A percentile compares a stretch with the other conserved stretches of the same genome.
These are phyloP conservation scores for Phania funesta DNA, from an alignment of 2,888 invertebrate species.

Conservation along the genomic window DNA sequence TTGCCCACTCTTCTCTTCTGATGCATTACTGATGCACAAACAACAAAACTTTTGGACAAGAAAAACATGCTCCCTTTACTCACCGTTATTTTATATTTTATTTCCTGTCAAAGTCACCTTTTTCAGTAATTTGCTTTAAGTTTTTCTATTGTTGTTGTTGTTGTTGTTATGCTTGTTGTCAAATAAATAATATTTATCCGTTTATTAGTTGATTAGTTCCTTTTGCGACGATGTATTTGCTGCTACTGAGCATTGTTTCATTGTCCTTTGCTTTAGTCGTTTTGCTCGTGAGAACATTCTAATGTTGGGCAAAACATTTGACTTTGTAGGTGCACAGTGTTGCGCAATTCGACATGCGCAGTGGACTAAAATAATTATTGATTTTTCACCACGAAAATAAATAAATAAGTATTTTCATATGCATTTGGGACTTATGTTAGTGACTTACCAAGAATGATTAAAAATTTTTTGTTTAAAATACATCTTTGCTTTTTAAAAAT, in stretches of 20 bases:
- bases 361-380: constrained; percentile 55
- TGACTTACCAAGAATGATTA: background rate
- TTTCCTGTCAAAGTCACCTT: constrained; percentile 15
- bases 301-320: constrained; percentile 46
- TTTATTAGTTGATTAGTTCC: constrained; percentile 50
- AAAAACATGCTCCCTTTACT: constrained; percentile 28
- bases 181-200: constrained; percentile 43
- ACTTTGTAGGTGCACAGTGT: constrained; percentile 59
- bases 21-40: constrained; percentile 14
- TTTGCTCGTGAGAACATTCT: constrained; percentile 29
- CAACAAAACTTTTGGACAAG: background rate
- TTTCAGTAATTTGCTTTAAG: background rate
- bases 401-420: background rate
- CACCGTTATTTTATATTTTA: constrained; percentile 18
- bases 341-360: constrained; percentile 72
- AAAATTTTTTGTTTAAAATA: background rate
- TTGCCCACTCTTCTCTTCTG: background rate
- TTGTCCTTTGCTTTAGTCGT: constrained; percentile 46
- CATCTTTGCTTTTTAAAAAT: background rate
- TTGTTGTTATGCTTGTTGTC: background rate
- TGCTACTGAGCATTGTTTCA: constrained; percentile 60
- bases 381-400: constrained; percentile 42
- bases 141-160: background rate
- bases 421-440: background rate
- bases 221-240: constrained; percentile 64